Percentiles rank a stretch among this genome's conserved stretches.
phyloP scores from a whole-genome alignment of 2,113 vertebrate species.

The Opisthocomus hoazin region DNA sequence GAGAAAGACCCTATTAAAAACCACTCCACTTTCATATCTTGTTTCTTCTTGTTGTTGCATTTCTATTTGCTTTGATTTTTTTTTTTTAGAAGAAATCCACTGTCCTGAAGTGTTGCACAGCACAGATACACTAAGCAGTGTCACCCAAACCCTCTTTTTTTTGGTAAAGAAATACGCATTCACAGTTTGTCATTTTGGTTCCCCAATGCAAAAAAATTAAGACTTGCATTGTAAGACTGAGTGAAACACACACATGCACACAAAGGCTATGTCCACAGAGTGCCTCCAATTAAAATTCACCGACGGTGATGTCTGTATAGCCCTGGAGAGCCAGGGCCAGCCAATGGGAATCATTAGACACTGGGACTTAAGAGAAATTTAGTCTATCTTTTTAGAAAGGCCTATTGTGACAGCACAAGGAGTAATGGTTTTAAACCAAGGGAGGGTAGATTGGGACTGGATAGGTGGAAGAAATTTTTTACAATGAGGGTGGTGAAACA shows the following conservation, averaged over 20 bases:
- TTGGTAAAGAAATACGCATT: neutral
- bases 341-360: neutral
- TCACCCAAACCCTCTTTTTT: neutral
- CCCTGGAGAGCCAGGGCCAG: neutral
- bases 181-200: neutral
- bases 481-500: too few species aligned
- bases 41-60: neutral
- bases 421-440: too few species aligned
- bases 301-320: neutral
- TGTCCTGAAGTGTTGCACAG: neutral
- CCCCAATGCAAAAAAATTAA: neutral
- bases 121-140: neutral
- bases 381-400: too few species aligned
- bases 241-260: neutral
- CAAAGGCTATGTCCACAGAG: neutral
- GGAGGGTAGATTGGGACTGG: too few species aligned
- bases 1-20: neutral
- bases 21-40: neutral
- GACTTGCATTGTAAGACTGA: neutral
- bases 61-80: neutral
- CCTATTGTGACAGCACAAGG: too few species aligned
- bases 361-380: neutral
- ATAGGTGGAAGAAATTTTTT: too few species aligned
- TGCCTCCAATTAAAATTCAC: neutral
- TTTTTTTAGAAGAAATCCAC: neutral